Conservation (phyloP, 1,140 invertebrate species). For the Augochlora pura region DNA sequence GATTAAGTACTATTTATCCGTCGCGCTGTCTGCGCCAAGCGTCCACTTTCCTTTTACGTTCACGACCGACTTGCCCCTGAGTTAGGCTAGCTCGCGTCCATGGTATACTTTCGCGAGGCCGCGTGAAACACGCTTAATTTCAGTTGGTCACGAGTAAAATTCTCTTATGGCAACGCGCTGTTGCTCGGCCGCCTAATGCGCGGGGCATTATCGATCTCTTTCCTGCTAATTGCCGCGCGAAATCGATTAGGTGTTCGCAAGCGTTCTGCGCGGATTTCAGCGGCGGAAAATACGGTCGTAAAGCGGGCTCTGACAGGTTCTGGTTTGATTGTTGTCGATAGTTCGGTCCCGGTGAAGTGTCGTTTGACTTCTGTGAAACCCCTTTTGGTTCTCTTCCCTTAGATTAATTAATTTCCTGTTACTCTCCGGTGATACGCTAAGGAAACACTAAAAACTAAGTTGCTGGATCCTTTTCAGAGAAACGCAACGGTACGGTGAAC, state of each 20-base stretch:
- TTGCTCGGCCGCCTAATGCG: conserved; percentile 17
- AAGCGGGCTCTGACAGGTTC: too few species aligned
- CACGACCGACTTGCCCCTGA: not conserved
- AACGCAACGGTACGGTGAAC: not conserved
- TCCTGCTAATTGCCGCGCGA: too few species aligned
- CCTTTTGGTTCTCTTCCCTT: not conserved
- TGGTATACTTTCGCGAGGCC: not conserved
- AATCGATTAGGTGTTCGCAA: too few species aligned
- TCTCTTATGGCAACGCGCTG: conserved; percentile 21
- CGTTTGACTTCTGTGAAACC: not conserved
- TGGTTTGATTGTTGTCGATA: not conserved
- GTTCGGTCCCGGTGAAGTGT: too few species aligned
- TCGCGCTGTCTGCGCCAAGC: not conserved
- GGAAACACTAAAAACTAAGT: not conserved
- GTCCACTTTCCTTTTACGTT: not conserved
- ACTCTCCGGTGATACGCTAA: not conserved
- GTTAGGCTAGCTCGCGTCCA: not conserved
- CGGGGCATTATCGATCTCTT: not conserved
- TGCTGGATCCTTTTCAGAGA: conserved; percentile 19
- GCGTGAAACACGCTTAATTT: not conserved
- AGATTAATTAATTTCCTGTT: too few species aligned
- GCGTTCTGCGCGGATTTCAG: too few species aligned
- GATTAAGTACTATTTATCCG: too few species aligned
- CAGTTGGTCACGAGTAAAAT: conserved; percentile 16
- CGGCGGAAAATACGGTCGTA: too few species aligned